Conservation (phyloP, 2,797 vertebrate genomes). For the Crax fasciolata region DNA sequence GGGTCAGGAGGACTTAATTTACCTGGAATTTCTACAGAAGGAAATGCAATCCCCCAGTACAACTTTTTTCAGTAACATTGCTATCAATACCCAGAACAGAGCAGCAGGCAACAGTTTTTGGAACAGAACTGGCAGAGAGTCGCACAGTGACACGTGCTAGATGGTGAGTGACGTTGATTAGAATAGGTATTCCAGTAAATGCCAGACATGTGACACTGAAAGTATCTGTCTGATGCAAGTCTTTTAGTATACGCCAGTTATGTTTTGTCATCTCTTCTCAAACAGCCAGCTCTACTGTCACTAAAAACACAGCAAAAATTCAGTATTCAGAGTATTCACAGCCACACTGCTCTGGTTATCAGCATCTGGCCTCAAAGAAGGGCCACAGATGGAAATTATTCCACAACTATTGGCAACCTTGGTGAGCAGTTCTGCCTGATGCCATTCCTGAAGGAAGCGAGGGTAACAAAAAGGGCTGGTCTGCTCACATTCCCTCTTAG, state of each 20-base stretch:
- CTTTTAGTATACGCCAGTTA: slow-evolving; percentile 25
- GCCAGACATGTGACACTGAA: slow-evolving; percentile 60
- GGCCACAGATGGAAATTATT: slow-evolving; percentile 12
- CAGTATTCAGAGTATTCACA: background rate
- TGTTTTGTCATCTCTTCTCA: slow-evolving; percentile 59
- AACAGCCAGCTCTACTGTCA: slow-evolving; percentile 45
- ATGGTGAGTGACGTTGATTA: slow-evolving; percentile 69
- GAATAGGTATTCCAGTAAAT: slow-evolving; percentile 68
- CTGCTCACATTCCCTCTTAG: background rate
- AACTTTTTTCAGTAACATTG: background rate
- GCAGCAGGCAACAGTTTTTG: slow-evolving; percentile 46
- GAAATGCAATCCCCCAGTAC: background rate
- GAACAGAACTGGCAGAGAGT: slow-evolving; percentile 9
- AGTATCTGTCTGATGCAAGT: slow-evolving; percentile 52
- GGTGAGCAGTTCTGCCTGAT: background rate
- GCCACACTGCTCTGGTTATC: background rate
- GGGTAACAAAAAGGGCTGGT: background rate
- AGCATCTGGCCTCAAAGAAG: background rate
- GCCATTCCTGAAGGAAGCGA: background rate
- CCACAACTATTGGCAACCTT: background rate
- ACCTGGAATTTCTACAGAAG: background rate
- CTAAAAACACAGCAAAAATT: background rate
- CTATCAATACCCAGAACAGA: background rate
- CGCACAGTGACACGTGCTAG: background rate
- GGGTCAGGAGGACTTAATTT: background rate